Percentiles rank a stretch among this genome's conserved stretches.
Conservation (phyloP, 1,140 invertebrate species). For the Dendroctonus ponderosae region DNA sequence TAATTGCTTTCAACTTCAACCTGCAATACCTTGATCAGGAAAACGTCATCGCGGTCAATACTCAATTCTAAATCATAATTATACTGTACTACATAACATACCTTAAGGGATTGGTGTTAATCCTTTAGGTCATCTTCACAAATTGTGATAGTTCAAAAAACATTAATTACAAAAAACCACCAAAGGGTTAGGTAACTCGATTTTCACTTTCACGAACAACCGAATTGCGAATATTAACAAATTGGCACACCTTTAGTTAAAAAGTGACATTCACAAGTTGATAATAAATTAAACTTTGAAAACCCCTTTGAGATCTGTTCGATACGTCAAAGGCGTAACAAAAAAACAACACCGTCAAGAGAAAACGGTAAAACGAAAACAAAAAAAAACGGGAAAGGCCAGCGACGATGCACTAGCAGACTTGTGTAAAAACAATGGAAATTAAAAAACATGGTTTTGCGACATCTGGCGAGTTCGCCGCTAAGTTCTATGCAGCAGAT, state of each 20-base stretch:
- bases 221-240: conserved; percentile 11
- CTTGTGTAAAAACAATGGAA: conserved; percentile 20
- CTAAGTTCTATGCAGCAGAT: too few species aligned
- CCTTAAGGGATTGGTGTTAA: neutral
- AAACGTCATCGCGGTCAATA: neutral
- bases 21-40: too few species aligned
- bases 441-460: conserved; percentile 13
- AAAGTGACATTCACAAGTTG: conserved; percentile 5
- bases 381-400: conserved; percentile 17
- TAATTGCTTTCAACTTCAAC: neutral
- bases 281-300: neutral
- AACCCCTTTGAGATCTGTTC: neutral
- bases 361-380: conserved; percentile 20
- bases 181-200: conserved; percentile 20
- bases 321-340: neutral
- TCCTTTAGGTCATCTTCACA: neutral
- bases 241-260: conserved; percentile 23
- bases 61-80: neutral
- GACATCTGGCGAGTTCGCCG: conserved; percentile 1
- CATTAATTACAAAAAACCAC: neutral
- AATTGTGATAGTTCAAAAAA: conserved; percentile 2
- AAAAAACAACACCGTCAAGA: neutral
- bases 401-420: conserved; percentile 20
- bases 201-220: conserved; percentile 27
- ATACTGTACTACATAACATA: neutral